These are phyloP conservation scores for Rugalucina vietnamica DNA, from an alignment of 2,888 invertebrate genomes.

Conservation along the genomic window DNA sequence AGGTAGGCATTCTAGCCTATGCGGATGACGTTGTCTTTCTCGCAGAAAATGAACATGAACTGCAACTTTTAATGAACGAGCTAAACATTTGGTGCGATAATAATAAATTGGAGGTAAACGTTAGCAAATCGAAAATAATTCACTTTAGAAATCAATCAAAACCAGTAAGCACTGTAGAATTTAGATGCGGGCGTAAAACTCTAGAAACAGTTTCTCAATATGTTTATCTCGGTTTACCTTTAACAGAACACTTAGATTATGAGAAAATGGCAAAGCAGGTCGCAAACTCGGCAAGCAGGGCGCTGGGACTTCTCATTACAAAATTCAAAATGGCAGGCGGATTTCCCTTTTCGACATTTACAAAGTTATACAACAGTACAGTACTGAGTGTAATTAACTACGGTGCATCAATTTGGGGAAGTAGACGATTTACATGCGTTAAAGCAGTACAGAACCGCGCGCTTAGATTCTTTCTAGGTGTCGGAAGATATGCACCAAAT, in stretches of 20 bases:
- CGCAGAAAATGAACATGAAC: not conserved
- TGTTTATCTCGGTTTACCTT: not conserved
- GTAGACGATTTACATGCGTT: not conserved
- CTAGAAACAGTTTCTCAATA: not conserved
- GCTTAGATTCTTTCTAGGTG: not conserved
- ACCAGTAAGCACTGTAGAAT: not conserved
- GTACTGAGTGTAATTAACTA: not conserved
- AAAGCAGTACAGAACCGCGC: constrained; percentile 13
- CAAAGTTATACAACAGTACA: constrained; percentile 12
- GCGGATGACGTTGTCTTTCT: not conserved
- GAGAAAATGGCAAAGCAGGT: not conserved
- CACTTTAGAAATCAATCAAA: not conserved
- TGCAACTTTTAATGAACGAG: not conserved
- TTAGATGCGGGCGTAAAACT: not conserved
- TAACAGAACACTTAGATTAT: constrained; percentile 21
- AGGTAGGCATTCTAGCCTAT: not conserved
- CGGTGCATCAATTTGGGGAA: constrained; percentile 17
- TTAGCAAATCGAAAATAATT: not conserved
- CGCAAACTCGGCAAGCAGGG: constrained; percentile 5
- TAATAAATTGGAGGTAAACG: no score
- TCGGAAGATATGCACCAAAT: no score
- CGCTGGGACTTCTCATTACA: not conserved
- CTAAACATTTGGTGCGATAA: not conserved
- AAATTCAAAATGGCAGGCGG: not conserved
- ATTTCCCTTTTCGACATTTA: not conserved